Evolutionary conservation across 1,140 invertebrate species (phyloP).

Genomic region (Drosophila nikananu): DNA sequence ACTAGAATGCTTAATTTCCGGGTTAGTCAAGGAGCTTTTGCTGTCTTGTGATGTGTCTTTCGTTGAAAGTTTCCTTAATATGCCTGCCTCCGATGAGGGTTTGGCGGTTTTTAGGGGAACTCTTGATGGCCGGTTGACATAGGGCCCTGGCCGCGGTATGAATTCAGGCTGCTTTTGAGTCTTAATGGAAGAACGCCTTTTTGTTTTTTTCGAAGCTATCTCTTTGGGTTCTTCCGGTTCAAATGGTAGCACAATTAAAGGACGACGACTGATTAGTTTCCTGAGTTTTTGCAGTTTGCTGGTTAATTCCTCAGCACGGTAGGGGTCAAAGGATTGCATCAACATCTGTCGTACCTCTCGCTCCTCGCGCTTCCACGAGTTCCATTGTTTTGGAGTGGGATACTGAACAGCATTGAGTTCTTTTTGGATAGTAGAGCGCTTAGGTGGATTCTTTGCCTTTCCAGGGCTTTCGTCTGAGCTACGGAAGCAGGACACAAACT

Average conservation of each 20-base stretch:
- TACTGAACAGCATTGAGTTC: background rate
- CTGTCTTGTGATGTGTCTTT: background rate
- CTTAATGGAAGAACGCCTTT: background rate
- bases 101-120: no score
- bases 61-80: background rate
- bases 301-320: slow-evolving; percentile 3
- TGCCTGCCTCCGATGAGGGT: background rate
- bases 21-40: background rate
- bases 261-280: slow-evolving; percentile 1
- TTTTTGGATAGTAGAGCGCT: background rate
- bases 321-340: background rate
- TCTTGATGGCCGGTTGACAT: background rate
- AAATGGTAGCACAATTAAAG: background rate
- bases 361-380: slow-evolving; percentile 3
- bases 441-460: background rate
- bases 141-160: background rate
- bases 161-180: background rate
- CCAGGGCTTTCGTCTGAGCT: background rate
- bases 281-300: background rate
- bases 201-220: background rate
- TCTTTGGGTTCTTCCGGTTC: background rate
- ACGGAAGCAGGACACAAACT: slow-evolving; percentile 45
- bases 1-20: background rate
- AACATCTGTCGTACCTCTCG: background rate
- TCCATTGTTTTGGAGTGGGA: background rate